Evolutionary conservation across 2,797 vertebrate species (phyloP), one percentile per base, ranked within the genome.

Genomic region (Momotus momota): DNA sequence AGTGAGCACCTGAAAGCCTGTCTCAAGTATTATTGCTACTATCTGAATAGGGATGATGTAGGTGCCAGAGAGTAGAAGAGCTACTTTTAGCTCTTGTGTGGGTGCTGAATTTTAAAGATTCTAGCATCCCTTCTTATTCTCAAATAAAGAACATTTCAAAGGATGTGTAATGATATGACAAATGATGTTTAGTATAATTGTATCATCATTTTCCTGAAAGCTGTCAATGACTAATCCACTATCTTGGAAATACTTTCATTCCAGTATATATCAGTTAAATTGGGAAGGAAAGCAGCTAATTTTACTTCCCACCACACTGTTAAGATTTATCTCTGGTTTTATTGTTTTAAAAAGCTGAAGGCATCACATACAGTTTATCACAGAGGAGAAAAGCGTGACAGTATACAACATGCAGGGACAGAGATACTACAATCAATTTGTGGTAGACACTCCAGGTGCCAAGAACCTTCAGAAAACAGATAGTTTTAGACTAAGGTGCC

Each of bases 201-300:
- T 54, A 70, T 90, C 65, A 92, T 92, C 45, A 41, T 93, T 95
- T 94, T 94, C 55, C 74, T 91, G 84, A 93, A 65, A 43, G 29
- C 51, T 95, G 78, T 25, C 65, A 61, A 12, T 94, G 78, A 94
- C 87, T 86, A 94, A 94, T 78, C 57, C 27, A 45, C 54, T 93
- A 0, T 70, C 43, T 58, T 89, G 46, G 73, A 93, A 93, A 94
- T 67, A 77, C 13, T 87, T 77, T 27, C 7, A 66, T 77, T 91
- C 40, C 15, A 4, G 46, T 41, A 33, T 38, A 45, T 86, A 80
- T 26, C 43, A 40, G 46, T 73, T 90, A 86, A 77, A 71, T 7
- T 25, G 60, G 25, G 48, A 84, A 81, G 33, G 31, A 92, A 93
- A 90, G 23, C 46, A 86, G 9, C 43, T 80, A 78, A 25, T 25